Percentiles rank a stretch among this genome's conserved stretches.
Evolutionary conservation across 2,797 vertebrate genomes (phyloP).

Genomic region (Meda fulgida): DNA sequence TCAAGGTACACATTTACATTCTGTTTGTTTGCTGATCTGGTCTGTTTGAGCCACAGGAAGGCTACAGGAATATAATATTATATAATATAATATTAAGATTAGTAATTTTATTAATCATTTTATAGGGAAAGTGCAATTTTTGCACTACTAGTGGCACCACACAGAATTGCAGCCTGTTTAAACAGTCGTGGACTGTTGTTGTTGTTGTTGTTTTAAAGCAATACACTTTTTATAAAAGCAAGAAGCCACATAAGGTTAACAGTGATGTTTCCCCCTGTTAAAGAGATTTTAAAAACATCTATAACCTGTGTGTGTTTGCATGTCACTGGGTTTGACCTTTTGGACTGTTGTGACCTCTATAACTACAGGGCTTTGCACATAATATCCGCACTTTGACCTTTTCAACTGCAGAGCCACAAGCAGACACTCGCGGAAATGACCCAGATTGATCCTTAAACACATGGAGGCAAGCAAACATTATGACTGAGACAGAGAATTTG

Average conservation of each 20-base stretch:
- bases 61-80: too few species aligned
- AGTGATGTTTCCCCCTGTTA: not conserved
- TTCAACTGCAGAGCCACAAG: slow-evolving; percentile 56
- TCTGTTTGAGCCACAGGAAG: too few species aligned
- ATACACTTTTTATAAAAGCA: not conserved
- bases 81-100: not conserved
- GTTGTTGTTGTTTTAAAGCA: not conserved
- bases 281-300: not conserved
- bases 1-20: too few species aligned
- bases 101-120: not conserved
- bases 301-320: slow-evolving; percentile 9
- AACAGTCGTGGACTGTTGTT: not conserved
- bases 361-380: slow-evolving; percentile 62
- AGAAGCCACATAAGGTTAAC: not conserved
- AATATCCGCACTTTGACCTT: slow-evolving; percentile 66
- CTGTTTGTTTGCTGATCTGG: too few species aligned
- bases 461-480: slow-evolving; percentile 53
- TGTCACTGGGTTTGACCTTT: slow-evolving; percentile 62
- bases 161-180: not conserved
- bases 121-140: not conserved
- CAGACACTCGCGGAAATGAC: slow-evolving; percentile 63
- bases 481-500: slow-evolving; percentile 50
- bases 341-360: slow-evolving; percentile 67
- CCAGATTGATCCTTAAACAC: slow-evolving; percentile 57
- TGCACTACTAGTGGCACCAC: not conserved